Base-by-base conservation (phyloP, 2,888 invertebrate species). In the Anarsia innoxiella region DNA sequence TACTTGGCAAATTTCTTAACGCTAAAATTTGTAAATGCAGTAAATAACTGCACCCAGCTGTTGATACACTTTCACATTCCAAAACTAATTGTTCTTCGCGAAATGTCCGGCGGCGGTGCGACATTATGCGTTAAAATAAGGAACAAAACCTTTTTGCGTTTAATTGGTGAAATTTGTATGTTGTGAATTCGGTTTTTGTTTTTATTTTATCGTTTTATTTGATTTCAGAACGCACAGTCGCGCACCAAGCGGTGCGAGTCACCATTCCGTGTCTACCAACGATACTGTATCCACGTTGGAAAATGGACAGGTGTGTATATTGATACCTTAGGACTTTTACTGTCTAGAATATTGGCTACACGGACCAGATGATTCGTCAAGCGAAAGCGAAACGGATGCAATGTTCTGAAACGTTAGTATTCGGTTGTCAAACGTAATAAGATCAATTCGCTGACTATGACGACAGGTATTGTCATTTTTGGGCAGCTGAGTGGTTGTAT, bases 241-340 rank as follows among this genome's bases (percentile, higher is more conserved):
- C 48, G 84, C 84, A 30, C 69, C 85, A 26, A 86, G 85, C 46
- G 85, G 82, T 25, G 84, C 84, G 41, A 86, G 85, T 47, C 86
- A 85, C 55, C 85, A 83, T 53, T 85, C 85, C 33, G 62, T 86
- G 44, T 80, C 84, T 32, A 82, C 73, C 12, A 71, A 79, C 29
- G 80, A 83, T 43, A 82, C 84, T 15, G 66, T 83, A 45, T 83
- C 84, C 37, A 83, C 83, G 10, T 50, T 85, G 49, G 86, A 86
- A 66, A 86, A 86, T 65, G 86, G 86, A 71, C 85, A 85, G 77
- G 86, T 85, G 66, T n/a, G 23, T 23, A 12, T 3, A 19, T 19
- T 19, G 3, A 19, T 8, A n/a, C n/a, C n/a, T n/a, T n/a, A n/a
- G n/a, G n/a, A n/a, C n/a, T n/a, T n/a, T n/a, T n/a, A n/a, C n/a